Evolutionary conservation across 2,797 vertebrate species (phyloP).

Genomic region (Chromobotia macracanthus): DNA sequence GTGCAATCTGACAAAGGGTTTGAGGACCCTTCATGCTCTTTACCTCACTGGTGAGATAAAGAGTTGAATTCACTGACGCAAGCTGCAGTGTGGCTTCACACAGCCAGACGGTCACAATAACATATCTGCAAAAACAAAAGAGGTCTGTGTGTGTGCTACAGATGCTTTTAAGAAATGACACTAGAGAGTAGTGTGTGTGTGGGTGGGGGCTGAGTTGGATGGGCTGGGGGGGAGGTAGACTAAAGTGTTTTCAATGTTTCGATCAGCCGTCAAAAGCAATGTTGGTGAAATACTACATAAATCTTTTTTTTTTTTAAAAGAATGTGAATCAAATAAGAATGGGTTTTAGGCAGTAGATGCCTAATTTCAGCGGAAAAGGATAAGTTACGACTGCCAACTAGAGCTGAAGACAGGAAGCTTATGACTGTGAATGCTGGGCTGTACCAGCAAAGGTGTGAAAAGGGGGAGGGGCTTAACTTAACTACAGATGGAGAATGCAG

Average conservation of each 20-base stretch:
- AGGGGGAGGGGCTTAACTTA: not conserved
- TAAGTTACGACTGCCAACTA: conserved; percentile 79
- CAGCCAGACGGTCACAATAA: not conserved
- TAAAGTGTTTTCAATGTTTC: not conserved
- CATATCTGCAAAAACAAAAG: not conserved
- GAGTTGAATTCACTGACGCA: conserved; percentile 15
- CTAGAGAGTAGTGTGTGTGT: not conserved
- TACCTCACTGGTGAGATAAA: conserved; percentile 37
- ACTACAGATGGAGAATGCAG: not conserved
- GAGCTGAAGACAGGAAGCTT: conserved; percentile 74
- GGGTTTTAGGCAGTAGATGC: not conserved
- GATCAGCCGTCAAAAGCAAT: not conserved
- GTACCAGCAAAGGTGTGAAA: not conserved
- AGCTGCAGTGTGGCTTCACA: not conserved
- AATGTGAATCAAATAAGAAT: conserved; percentile 34
- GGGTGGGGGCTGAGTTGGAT: too few species aligned
- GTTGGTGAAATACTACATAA: not conserved
- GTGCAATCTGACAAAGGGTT: conserved; percentile 14
- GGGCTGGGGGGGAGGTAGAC: not conserved
- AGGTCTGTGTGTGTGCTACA: not conserved
- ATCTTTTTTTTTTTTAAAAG: too few species aligned
- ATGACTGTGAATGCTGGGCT: not conserved
- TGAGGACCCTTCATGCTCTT: conserved; percentile 37
- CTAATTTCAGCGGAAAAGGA: conserved; percentile 19
- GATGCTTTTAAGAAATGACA: not conserved